Base-by-base conservation (phyloP, 2,888 invertebrate species). In the Pocota personata region DNA sequence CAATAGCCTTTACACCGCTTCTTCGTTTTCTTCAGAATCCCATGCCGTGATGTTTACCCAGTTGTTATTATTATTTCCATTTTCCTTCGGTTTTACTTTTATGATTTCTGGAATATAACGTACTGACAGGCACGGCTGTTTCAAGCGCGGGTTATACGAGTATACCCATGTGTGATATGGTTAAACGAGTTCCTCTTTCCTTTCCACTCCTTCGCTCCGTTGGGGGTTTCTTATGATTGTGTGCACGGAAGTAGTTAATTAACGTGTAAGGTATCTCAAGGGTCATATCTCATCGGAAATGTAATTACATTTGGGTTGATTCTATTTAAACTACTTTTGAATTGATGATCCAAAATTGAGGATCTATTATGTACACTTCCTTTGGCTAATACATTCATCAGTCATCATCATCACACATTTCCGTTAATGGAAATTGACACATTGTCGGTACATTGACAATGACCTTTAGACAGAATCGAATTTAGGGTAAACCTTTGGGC, bases 221-320 rank as follows among this genome's bases (percentile, higher is more conserved):
- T 46, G 52, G 50, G 50, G 37, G 10, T 52, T 24, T 40, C 16
- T 52, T 37, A 46, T 48, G 64, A 35, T 43, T 57, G 55, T 57
- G 43, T 30, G 46, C 64, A 64, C 75, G 75, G 75, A 75, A 75
- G 75, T 66, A 16, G 57, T 55, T 75, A 64, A 75, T 75, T 75
- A 75, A 66, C 57, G 37, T 73, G 19, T 14, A 30, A 62, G 40
- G 32, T 37, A 21, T 6, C 55, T 43, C 16, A 55, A 55, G 60
- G 46, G 55, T 57, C 55, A 66, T 62, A 55, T 66, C 75, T 66
- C 75, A 46, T 75, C 75, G 75, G 64, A 75, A 66, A 75, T 32
- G 75, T 57, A 60, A 75, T 75, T 62, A 32, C 55, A 52, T 40
- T 75, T 66, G 46, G 24, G 35, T 55, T 43, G 55, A 46, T 16